phyloP scores from a whole-genome alignment of 2,113 vertebrate genomes.

The Onychostruthus taczanowskii region DNA sequence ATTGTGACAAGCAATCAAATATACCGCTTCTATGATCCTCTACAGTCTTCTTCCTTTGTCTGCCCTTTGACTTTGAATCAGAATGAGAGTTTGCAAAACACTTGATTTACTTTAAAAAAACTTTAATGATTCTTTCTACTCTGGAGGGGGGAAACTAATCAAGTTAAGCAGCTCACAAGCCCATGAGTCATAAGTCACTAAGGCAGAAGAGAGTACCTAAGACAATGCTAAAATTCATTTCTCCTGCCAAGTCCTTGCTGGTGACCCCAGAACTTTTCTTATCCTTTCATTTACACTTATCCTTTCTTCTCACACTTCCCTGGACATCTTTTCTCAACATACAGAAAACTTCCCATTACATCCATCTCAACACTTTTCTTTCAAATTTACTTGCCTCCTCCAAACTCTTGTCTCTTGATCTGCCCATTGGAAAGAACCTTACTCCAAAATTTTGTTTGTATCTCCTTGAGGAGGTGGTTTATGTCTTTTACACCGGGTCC shows the following conservation, averaged over 20 bases:
- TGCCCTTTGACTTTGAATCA: neutral
- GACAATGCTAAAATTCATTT: neutral
- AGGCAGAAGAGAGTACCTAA: neutral
- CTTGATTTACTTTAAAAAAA: neutral
- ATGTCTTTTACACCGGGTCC: accelerated
- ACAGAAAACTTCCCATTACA: neutral
- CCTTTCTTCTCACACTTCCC: neutral
- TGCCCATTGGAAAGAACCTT: neutral
- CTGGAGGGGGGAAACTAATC: neutral
- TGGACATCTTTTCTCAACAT: neutral
- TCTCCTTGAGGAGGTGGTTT: neutral
- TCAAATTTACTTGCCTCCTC: neutral
- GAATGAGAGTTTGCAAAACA: neutral
- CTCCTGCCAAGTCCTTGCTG: neutral
- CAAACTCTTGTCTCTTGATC: neutral
- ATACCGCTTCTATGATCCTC: neutral
- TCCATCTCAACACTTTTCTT: neutral
- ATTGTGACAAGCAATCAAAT: neutral
- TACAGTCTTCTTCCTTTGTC: neutral
- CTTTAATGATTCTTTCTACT: neutral
- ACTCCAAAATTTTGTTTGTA: neutral
- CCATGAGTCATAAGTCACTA: neutral
- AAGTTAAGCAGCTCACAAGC: neutral
- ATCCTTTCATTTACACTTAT: neutral
- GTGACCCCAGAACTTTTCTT: neutral